Percentiles rank a stretch among this genome's conserved stretches.
Conservation (phyloP, 2,888 invertebrate genomes). For the Nasonovia ribisnigri region DNA sequence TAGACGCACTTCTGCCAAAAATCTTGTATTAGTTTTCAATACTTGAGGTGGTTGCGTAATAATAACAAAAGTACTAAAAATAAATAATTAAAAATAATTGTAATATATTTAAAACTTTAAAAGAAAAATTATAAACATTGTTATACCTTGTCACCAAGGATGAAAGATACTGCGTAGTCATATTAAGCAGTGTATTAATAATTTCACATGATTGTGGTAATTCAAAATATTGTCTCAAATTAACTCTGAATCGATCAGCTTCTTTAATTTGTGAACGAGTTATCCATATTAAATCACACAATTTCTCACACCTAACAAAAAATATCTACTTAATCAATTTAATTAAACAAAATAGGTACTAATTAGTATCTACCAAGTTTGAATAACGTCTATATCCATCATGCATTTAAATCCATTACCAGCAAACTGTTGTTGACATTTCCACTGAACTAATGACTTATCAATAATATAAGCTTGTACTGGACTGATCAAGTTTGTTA, state of each 20-base stretch:
- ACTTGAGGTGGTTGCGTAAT: conserved; percentile 98
- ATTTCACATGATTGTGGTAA: conserved; percentile 60
- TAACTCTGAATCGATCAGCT: conserved; percentile 73
- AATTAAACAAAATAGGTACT: not conserved
- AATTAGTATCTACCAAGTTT: conserved; percentile 79
- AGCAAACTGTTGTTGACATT: conserved; percentile 90
- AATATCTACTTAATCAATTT: not conserved
- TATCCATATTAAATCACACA: conserved; percentile 89
- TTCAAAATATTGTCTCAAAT: conserved; percentile 59
- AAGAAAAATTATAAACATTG: not conserved
- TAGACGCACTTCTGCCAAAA: conserved; percentile 92
- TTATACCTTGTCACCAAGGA: conserved; percentile 54
- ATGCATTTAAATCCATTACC: conserved; percentile 86
- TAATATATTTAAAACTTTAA: not conserved
- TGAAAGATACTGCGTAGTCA: conserved; percentile 59
- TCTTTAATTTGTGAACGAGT: conserved; percentile 86
- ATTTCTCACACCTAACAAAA: conserved; percentile 78
- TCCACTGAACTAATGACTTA: conserved; percentile 93
- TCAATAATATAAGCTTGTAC: conserved; percentile 73
- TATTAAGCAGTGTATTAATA: conserved; percentile 55
- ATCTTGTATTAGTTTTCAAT: conserved; percentile 96
- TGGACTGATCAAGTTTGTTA: conserved; percentile 56
- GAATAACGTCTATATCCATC: conserved; percentile 88
- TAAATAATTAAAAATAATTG: not conserved
- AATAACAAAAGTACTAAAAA: conserved; percentile 87